A percentile compares a stretch with the other conserved stretches of the same genome.
phyloP scores from a whole-genome alignment of 2,113 vertebrate species.

The Engraulis encrasicolus region DNA sequence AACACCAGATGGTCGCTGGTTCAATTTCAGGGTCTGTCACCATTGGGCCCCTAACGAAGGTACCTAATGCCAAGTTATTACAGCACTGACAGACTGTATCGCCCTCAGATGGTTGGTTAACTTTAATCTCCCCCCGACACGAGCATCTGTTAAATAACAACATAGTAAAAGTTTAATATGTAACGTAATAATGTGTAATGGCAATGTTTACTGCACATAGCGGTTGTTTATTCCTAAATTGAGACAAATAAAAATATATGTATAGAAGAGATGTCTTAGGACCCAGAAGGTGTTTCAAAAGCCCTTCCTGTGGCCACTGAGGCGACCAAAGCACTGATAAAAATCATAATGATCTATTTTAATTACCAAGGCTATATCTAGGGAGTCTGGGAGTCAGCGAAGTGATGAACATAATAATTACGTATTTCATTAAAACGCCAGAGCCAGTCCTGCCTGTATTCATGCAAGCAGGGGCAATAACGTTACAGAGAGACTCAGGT shows the following conservation, averaged over 20 bases:
- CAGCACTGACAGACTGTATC: no score
- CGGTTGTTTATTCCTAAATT: neutral
- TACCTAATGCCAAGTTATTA: no score
- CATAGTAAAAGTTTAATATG: no score
- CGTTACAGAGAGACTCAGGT: slow-evolving; percentile 45
- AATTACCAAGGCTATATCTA: slow-evolving; percentile 50
- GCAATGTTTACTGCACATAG: no score
- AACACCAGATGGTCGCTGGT: no score
- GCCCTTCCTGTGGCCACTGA: neutral
- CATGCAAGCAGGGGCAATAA: slow-evolving; percentile 46
- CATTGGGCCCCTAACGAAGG: no score
- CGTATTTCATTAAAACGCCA: slow-evolving; percentile 47
- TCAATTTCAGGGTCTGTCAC: no score
- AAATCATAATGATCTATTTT: neutral
- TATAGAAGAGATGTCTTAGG: neutral
- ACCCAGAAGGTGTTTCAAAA: neutral
- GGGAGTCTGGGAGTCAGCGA: slow-evolving; percentile 50
- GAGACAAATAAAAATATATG: neutral
- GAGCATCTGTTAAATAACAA: no score
- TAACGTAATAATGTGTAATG: no score
- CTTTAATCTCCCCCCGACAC: no score
- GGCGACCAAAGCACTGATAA: neutral
- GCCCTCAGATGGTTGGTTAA: no score
- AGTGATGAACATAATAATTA: slow-evolving; percentile 60
- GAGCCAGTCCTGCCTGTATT: slow-evolving; percentile 48